Conservation (phyloP, 1,140 invertebrate genomes). For the Zaprionus africanus region DNA sequence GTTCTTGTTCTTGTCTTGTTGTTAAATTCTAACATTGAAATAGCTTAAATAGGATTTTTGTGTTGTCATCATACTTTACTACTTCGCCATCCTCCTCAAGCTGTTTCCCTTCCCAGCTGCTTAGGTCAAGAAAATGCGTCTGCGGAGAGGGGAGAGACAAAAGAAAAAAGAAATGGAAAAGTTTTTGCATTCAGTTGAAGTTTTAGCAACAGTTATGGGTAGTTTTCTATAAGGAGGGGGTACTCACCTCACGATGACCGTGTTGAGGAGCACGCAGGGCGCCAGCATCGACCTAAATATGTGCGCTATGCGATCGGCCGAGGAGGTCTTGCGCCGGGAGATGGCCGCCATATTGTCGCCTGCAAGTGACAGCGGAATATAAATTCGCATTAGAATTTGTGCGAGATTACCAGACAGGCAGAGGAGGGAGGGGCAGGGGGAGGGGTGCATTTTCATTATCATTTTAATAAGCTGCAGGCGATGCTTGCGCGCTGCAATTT, state of each 20-base stretch:
- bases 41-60: constrained; percentile 77
- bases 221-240: not conserved
- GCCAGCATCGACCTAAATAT: constrained; percentile 83
- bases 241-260: constrained; percentile 79
- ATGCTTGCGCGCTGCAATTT: constrained; percentile 43
- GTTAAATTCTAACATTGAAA: constrained; percentile 72
- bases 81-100: constrained; percentile 32
- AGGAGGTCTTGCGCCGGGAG: constrained; percentile 83
- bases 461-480: constrained; percentile 71
- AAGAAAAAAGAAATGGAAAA: constrained; percentile 28
- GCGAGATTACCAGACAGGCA: constrained; percentile 7
- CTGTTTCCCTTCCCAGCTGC: constrained; percentile 38
- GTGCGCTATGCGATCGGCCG: constrained; percentile 81
- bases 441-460: constrained; percentile 46
- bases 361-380: constrained; percentile 59
- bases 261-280: constrained; percentile 81
- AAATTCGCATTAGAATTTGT: constrained; percentile 55
- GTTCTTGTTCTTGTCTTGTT: constrained; percentile 34
- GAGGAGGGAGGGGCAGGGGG: constrained; percentile 6
- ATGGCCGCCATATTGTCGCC: constrained; percentile 85
- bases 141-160: constrained; percentile 45
- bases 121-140: constrained; percentile 82
- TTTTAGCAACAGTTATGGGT: not conserved
- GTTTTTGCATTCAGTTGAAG: constrained; percentile 26
- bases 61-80: constrained; percentile 43